A percentile compares a stretch with the other conserved stretches of the same genome.
Evolutionary conservation across 2,113 vertebrate species (phyloP).

Genomic region (Dicerorhinus sumatrensis): DNA sequence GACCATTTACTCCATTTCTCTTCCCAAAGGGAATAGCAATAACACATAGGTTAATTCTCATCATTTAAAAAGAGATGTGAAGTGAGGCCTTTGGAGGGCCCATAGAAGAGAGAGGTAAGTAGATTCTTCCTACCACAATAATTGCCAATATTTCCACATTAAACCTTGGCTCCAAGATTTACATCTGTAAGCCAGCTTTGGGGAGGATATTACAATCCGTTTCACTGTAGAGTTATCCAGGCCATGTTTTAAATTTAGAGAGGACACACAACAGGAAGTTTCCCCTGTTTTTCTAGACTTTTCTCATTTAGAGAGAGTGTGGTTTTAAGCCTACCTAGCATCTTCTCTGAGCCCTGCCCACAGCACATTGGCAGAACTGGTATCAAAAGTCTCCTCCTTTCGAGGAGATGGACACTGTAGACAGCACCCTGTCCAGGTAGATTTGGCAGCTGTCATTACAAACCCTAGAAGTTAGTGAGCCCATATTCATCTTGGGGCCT

Average conservation of each 20-base stretch:
- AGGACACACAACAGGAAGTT: neutral
- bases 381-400: constrained; percentile 23
- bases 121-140: constrained; percentile 39
- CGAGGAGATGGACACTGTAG: neutral
- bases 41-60: constrained; percentile 29
- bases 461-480: neutral
- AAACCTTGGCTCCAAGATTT: constrained; percentile 54
- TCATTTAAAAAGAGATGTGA: neutral
- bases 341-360: neutral
- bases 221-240: constrained; percentile 44
- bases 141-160: constrained; percentile 68
- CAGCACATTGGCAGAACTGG: neutral
- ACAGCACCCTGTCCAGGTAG: neutral
- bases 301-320: neutral
- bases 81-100: neutral
- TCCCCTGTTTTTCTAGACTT: constrained; percentile 35
- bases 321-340: constrained; percentile 15
- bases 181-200: constrained; percentile 58
- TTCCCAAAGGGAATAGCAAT: neutral
- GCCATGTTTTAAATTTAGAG: constrained; percentile 59
- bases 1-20: neutral
- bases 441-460: neutral
- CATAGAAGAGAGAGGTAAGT: constrained; percentile 25
- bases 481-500: neutral
- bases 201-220: constrained; percentile 59